A percentile compares a stretch with the other conserved stretches of the same genome.
These are phyloP conservation scores for Camponotus floridanus DNA, from an alignment of 1,140 invertebrate genomes.

Conservation along the genomic window DNA sequence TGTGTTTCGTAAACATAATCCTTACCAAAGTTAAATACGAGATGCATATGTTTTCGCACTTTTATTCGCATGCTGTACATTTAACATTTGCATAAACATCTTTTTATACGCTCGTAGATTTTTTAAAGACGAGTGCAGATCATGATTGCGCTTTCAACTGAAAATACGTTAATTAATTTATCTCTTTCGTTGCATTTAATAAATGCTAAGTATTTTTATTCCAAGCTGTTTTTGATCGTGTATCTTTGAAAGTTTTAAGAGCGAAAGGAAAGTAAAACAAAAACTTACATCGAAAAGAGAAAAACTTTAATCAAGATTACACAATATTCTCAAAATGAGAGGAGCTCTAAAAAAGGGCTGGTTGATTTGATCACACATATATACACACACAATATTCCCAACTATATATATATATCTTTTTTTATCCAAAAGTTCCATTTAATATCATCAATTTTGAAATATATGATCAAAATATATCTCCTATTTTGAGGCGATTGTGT, in stretches of 20 bases:
- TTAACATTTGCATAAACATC: conserved; percentile 13
- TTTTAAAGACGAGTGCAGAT: not conserved
- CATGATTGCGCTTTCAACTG: not conserved
- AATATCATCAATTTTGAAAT: not conserved
- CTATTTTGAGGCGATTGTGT: not conserved
- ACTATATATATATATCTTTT: not conserved
- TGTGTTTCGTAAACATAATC: conserved; percentile 24
- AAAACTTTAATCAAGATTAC: not conserved
- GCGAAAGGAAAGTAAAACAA: not conserved
- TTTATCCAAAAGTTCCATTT: not conserved
- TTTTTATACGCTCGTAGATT: conserved; percentile 2
- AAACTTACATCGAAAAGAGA: not conserved
- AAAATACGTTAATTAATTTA: conserved; percentile 3
- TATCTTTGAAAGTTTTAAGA: not conserved
- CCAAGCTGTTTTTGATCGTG: not conserved
- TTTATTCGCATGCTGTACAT: conserved; percentile 2
- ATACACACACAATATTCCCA: not conserved
- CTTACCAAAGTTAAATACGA: conserved; percentile 56
- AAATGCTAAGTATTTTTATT: not conserved
- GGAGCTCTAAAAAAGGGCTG: not conserved
- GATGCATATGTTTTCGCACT: conserved; percentile 13
- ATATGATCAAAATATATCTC: not conserved
- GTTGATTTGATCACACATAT: not conserved
- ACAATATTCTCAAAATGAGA: not conserved
- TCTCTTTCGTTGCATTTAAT: conserved; percentile 13